A percentile compares a stretch with the other conserved stretches of the same genome.
Evolutionary conservation across 1,140 invertebrate species (phyloP).

Genomic region (Drosophila guanche): DNA sequence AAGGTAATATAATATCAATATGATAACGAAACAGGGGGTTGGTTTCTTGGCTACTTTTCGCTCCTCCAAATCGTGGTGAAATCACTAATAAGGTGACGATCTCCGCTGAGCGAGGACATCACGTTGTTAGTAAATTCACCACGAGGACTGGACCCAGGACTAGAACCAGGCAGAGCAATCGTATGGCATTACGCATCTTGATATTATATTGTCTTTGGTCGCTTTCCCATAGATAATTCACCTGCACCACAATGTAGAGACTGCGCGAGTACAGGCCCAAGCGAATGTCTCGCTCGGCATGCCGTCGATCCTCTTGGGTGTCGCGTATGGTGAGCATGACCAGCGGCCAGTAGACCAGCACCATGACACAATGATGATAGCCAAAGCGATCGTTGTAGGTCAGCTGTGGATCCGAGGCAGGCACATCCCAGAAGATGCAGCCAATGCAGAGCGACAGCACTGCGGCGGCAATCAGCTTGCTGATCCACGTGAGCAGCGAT

Average conservation of each 20-base stretch:
- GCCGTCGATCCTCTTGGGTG: slow-evolving; percentile 87
- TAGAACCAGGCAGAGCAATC: too few relatives aligned
- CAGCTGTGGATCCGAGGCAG: slow-evolving; percentile 89
- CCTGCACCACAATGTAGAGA: slow-evolving; percentile 88
- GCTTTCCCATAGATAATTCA: slow-evolving; percentile 1
- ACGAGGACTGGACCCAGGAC: too few relatives aligned
- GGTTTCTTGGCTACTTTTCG: too few relatives aligned
- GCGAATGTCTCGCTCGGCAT: slow-evolving; percentile 90
- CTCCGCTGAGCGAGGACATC: too few relatives aligned
- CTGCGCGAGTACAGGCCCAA: slow-evolving; percentile 91
- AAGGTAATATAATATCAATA: too few relatives aligned
- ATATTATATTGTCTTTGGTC: too few relatives aligned
- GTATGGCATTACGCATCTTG: too few relatives aligned
- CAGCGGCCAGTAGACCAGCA: slow-evolving; percentile 90
- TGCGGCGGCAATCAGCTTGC: slow-evolving; percentile 90
- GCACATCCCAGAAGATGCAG: slow-evolving; percentile 94
- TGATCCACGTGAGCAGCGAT: slow-evolving; percentile 90
- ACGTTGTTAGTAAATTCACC: too few relatives aligned
- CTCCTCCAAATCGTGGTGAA: too few relatives aligned
- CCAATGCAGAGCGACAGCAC: slow-evolving; percentile 93
- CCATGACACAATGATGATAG: slow-evolving; percentile 93
- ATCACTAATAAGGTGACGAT: too few relatives aligned
- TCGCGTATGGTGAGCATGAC: slow-evolving; percentile 89
- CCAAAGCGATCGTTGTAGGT: slow-evolving; percentile 90
- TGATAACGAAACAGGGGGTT: too few relatives aligned